Evolutionary conservation across 2,888 invertebrate species (phyloP).

Genomic region (Brachylomia viminalis): DNA sequence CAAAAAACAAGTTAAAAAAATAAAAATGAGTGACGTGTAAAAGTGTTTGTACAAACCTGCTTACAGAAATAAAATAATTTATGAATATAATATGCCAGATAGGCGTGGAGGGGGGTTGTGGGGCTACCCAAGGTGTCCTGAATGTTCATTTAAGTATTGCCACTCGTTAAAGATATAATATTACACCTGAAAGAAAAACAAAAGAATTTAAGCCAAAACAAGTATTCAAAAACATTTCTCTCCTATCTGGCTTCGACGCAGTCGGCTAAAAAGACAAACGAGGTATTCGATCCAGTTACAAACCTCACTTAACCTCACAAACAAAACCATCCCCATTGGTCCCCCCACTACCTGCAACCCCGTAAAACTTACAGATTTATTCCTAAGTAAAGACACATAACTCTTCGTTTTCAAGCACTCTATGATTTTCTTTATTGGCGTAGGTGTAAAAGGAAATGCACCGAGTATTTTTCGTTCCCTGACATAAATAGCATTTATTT

Average conservation of each 20-base stretch:
- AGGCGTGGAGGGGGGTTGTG: no score
- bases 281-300: slow-evolving; percentile 14
- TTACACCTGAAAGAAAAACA: no score
- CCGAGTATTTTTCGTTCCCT: slow-evolving; percentile 26
- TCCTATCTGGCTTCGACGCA: not conserved
- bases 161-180: no score
- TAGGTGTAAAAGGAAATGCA: slow-evolving; percentile 29
- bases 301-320: slow-evolving; percentile 22
- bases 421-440: slow-evolving; percentile 46
- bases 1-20: no score
- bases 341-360: not conserved
- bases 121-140: no score
- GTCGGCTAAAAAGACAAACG: not conserved
- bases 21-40: no score
- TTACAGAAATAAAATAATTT: no score
- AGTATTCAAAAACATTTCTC: not conserved
- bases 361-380: slow-evolving; percentile 45
- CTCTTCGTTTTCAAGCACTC: slow-evolving; percentile 46
- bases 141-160: no score
- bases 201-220: no score
- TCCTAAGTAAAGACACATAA: slow-evolving; percentile 29
- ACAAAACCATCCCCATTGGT: slow-evolving; percentile 5
- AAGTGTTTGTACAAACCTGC: no score
- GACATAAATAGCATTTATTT: slow-evolving; percentile 33
- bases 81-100: no score